Evolutionary conservation across 2,113 vertebrate genomes (phyloP), one percentile per base, ranked within the genome.

Genomic region (Trochalopteron elliotii): DNA sequence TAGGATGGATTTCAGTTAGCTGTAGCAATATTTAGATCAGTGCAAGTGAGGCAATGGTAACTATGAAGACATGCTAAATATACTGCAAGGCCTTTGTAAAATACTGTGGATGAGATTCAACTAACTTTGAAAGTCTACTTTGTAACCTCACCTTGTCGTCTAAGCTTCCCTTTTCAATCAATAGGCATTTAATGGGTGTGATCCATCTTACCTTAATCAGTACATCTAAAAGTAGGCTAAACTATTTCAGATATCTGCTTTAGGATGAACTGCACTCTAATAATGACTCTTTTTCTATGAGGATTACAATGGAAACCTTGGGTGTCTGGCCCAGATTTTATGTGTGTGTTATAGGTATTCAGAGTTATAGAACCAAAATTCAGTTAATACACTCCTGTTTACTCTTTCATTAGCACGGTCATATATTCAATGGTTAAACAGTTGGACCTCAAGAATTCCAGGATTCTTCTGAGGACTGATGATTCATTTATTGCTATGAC

Each of bases 21-120:
- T 57, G 25, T 1, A 56, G 4, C 6, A 79, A 69, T 49, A 45
- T 79, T 80, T 33, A 75, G 16, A 14, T 31, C 9, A 71, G 12
- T 68, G 35, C 1, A 0, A 39, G 5, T 22, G 23, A 68, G 52
- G 15, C 18, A 71, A 19, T 13, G 3, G 3, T 28, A 83, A 23
- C 8, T 20, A 19, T 37, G 14, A 86, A 68, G 23, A 35, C 5
- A 0, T 0, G 0, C 45, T 63, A 63, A 83, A 56, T n/a, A 9
- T 40, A 25, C 7, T 18, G 12, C 5, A 21, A 79, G 9, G 2
- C 9, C 65, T 23, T 75, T 83, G 16, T 53, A 35, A 70, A 71
- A 71, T 33, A 18, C 9, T 57, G 5, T 23, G 30, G 20, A 25
- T 68, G 18, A 83, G 20, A 39, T 67, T 76, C 47, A 86, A 15